These are phyloP conservation scores for Huso huso DNA, from an alignment of 2,797 vertebrate genomes.

Conservation along the genomic window DNA sequence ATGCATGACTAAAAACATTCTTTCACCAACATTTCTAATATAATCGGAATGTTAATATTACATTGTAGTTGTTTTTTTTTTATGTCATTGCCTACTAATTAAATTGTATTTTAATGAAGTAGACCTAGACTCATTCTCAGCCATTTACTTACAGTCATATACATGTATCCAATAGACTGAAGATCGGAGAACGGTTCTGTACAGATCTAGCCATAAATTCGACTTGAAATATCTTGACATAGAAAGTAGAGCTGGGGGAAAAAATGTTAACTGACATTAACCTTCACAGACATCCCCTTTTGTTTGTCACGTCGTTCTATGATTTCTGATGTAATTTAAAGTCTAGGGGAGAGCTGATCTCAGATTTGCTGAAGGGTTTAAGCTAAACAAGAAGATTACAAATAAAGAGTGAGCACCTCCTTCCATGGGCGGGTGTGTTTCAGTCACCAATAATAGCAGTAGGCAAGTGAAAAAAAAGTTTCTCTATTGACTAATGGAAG, in stretches of 20 bases:
- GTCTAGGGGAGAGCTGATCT: constrained; percentile 76
- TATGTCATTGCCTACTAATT: no score
- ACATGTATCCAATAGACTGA: no score
- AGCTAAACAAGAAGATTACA: constrained; percentile 72
- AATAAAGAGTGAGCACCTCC: constrained; percentile 62
- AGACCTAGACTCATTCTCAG: no score
- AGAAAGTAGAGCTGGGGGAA: neutral
- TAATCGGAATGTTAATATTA: no score
- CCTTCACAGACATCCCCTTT: constrained; percentile 37
- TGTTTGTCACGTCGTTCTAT: constrained; percentile 52
- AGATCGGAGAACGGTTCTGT: no score
- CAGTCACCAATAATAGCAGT: constrained; percentile 67
- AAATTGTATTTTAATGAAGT: no score
- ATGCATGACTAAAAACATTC: no score
- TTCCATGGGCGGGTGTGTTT: constrained; percentile 57
- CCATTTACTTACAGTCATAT: no score
- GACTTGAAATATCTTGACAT: no score
- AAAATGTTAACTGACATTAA: constrained; percentile 31
- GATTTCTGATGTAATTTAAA: constrained; percentile 79
- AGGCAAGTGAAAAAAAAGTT: constrained; percentile 48
- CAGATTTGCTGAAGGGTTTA: constrained; percentile 69
- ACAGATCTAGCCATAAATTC: no score
- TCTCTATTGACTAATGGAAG: constrained; percentile 73
- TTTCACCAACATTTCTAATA: no score
- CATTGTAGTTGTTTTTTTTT: no score